Evolutionary conservation across 2,888 invertebrate species (phyloP), one percentile per base, ranked within the genome.

Genomic region (Emmelina monodactyla): DNA sequence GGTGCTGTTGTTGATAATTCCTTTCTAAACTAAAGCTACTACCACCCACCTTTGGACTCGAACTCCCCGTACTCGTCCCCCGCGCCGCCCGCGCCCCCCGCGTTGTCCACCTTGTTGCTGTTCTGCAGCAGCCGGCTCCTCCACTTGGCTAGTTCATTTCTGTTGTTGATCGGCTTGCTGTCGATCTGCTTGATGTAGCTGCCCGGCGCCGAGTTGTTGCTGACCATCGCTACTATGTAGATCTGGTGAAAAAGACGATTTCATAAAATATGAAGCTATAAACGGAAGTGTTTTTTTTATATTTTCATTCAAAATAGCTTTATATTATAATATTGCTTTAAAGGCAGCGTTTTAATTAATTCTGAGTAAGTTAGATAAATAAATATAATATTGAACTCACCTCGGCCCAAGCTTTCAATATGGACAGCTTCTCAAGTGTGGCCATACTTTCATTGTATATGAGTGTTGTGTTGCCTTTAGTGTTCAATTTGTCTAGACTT

Each of bases 401-500:
- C 82, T 99, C 97, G 2, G 99, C 98, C 99, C 99, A 99, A 1
- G 99, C 98, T 66, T 97, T 95, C 31, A 99, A 75, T 47, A 99
- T 98, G 6, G 98, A 95, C 31, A 99, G 72, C 62, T 97, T 95
- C 64, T 99, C 99, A 45, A 99, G 80, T 2, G 98, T 98, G 11
- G 95, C 92, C 67, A 98, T 91, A 60, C 96, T 96, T 72, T 99
- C 98, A 58, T 97, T 97, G 73, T 95, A 98, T 37, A 93, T 78
- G 43, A 90, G 86, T 1, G 86, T 84, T 0, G 87, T 86, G 49
- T 86, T 88, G 22, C 86, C 87, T 53, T 89, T 88, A 1, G 86
- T 86, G 48, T 88, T 88, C 35, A 97, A 70, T 62, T 99, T 99
- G 46, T 90, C 89, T 46, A 99, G 78, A n/a, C 98, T 98, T 0